Base-by-base conservation (phyloP, 2,113 vertebrate species). In the Syngnathus scovelli region DNA sequence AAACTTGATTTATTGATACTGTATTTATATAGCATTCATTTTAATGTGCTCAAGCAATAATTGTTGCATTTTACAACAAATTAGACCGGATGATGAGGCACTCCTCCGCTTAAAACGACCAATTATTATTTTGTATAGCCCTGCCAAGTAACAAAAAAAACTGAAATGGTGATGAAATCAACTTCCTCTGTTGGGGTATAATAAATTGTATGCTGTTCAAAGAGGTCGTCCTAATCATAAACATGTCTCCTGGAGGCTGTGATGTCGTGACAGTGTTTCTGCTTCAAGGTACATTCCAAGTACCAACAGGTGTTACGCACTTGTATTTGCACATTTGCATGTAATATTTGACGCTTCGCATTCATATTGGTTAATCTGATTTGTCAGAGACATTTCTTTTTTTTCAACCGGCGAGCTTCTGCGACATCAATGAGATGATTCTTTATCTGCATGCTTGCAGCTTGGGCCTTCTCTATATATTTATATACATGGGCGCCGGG, bases 391-490 rank as follows among this genome's bases (percentile, higher is more conserved):
- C 85, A 85, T 87, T 78, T 88, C 80, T 82, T 90, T 80, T 82
- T 86, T 82, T 86, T 77, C 33, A 66, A 83, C 80, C 85, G 81
- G 80, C 66, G 82, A 87, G 87, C 84, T 84, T 70, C 83, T 87
- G 76, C 83, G 82, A 87, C 89, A 89, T 90, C 89, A 89, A 90
- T 90, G 89, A 89, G 90, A 90, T 90, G 55, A 91, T 88, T 89
- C 91, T 92, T 92, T 92, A 92, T 92, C 90, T 92, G 89, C 87
- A 85, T 84, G 88, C 82, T 86, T 88, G 90, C 91, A 92, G 90
- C 91, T 89, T 92, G 90, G 83, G 84, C 89, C 89, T 88, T 86
- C 83, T 89, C 83, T 89, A 88, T 90, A 86, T 88, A 86, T 86
- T 27, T 62, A 80, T 89, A 88, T 90, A 87, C 86, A 86, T 85